Percentiles rank a stretch among this genome's conserved stretches.
Conservation (phyloP, 30 jellyfish, hydroid and myxozoan genomes). For the Calvadosia cruxmelitensis region DNA sequence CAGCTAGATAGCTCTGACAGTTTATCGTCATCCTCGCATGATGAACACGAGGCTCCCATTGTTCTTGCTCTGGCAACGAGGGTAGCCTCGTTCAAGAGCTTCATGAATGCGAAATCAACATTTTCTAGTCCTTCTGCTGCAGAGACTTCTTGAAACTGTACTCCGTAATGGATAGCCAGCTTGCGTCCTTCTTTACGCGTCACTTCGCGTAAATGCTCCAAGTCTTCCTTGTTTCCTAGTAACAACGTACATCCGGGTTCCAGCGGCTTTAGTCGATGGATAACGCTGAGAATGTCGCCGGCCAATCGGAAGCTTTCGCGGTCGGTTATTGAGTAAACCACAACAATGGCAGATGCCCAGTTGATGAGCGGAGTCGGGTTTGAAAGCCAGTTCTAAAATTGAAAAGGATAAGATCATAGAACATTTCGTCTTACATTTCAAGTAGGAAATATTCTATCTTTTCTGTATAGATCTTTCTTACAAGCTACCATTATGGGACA, state of each 20-base stretch:
- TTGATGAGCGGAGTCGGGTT: constrained; percentile 13
- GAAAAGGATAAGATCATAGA: background rate
- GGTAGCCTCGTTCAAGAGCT: background rate
- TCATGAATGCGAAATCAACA: constrained; percentile 1
- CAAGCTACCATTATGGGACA: too few species aligned
- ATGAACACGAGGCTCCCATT: background rate
- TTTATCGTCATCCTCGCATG: background rate
- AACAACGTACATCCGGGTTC: constrained; percentile 30
- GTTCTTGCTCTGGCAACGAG: background rate
- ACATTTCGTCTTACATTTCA: background rate
- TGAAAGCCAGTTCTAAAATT: constrained; percentile 22
- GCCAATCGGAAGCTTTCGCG: constrained; percentile 60
- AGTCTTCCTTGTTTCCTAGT: constrained; percentile 63
- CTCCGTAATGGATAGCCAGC: constrained; percentile 54
- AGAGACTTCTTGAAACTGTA: constrained; percentile 69
- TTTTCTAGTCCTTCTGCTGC: constrained; percentile 47
- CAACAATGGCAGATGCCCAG: constrained; percentile 77
- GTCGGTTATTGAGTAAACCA: constrained; percentile 67
- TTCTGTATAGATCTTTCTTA: too few species aligned
- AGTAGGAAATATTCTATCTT: too few species aligned
- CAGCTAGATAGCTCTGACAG: background rate
- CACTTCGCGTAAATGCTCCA: constrained; percentile 73
- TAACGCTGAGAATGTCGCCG: constrained; percentile 45
- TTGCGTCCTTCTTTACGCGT: constrained; percentile 66
- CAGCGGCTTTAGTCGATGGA: constrained; percentile 12